Evolutionary conservation across 2,113 vertebrate species (phyloP), one percentile per base, ranked within the genome.

Genomic region (Narcine bancroftii): DNA sequence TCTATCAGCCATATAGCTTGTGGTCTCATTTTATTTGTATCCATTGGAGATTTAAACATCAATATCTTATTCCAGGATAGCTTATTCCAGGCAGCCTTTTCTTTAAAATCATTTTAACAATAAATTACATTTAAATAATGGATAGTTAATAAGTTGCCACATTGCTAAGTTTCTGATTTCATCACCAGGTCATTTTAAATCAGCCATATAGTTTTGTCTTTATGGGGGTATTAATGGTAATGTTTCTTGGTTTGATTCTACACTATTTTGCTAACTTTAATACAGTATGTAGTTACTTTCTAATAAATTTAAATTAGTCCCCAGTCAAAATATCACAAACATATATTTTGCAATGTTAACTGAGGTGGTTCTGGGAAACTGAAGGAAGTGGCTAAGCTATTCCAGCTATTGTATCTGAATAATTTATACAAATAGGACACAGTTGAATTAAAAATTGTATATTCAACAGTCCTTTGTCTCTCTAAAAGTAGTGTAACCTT

Each of bases 351-450:
- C 39, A 71, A 91, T 7, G 39, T 47, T 91, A 91, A 29, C 39
- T 69, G 63, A 91, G 39, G 11, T 69, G n/a, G 39, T 91, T 69
- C 39, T 91, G 65, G 65, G 63, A 47, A 91, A 60, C 39, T 47
- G 39, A 91, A 15, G 15, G 89, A 36, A 45, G 13, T 91, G 42
- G 26, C 24, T 26, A 6, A 47, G 63, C 9, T 42, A 42, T 11
- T 65, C 36, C 87, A 45, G 60, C 39, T 24, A 0, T 2, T 4
- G 89, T 60, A 69, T 39, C 65, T 91, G 65, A 91, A 91, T 91
- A 91, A 71, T 91, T 91, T 71, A 91, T 91, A 91, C 89, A 47
- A 91, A 91, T 91, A 42, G 66, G 89, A 47, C 63, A 71, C 89
- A 47, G 4, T 47, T 91, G 63, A 91, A 91, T 91, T 89, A 45